Evolutionary conservation across 2,797 vertebrate genomes (phyloP).

Genomic region (Clarias platycephalus): DNA sequence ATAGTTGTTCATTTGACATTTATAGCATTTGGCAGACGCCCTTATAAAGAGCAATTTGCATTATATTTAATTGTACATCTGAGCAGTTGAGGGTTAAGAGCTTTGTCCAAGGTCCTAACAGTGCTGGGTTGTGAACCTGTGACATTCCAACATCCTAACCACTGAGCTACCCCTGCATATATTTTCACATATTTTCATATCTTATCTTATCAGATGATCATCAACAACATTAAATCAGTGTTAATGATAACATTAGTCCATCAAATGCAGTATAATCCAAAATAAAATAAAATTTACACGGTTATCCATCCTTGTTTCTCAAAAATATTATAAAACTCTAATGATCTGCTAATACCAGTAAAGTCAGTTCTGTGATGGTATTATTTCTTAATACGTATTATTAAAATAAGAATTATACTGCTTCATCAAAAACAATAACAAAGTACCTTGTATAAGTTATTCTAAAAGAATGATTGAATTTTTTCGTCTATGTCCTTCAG

Average conservation of each 20-base stretch:
- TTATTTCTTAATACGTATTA: too few species aligned
- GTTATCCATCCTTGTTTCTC: not conserved
- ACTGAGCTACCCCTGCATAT: too few species aligned
- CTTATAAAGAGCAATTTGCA: too few species aligned
- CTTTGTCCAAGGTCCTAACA: too few species aligned
- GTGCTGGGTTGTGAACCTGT: too few species aligned
- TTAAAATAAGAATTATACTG: not conserved
- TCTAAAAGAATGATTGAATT: not conserved
- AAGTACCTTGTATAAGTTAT: not conserved
- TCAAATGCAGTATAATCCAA: not conserved
- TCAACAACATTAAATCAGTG: not conserved
- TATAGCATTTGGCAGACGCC: too few species aligned
- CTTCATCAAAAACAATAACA: too few species aligned
- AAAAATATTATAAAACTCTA: not conserved
- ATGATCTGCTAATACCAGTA: not conserved
- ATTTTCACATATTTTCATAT: too few species aligned
- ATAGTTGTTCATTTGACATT: too few species aligned
- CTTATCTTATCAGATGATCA: not conserved
- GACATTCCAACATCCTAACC: too few species aligned
- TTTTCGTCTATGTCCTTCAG: slow-evolving; percentile 62
- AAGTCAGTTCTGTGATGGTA: not conserved
- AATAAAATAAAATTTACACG: not conserved
- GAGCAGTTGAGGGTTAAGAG: too few species aligned
- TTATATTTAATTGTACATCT: too few species aligned
- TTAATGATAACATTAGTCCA: not conserved